Evolutionary conservation across 2,888 invertebrate genomes (phyloP).

Genomic region (Nasonovia ribisnigri): DNA sequence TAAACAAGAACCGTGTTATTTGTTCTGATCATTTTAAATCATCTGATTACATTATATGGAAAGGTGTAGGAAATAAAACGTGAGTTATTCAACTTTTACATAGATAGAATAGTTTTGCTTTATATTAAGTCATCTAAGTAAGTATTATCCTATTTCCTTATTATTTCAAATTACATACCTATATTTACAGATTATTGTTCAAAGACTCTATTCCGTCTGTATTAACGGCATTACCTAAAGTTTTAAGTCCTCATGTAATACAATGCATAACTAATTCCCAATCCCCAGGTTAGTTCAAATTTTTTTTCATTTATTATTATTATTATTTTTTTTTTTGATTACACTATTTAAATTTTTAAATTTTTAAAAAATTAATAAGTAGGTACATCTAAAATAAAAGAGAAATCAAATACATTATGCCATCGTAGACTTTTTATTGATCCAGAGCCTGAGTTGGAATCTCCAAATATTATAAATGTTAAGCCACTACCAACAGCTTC

Average conservation of each 20-base stretch:
- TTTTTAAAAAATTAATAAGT: neutral
- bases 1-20: too few species aligned
- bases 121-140: too few species aligned
- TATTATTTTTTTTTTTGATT: neutral
- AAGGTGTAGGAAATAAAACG: too few species aligned
- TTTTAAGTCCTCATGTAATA: neutral
- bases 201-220: neutral
- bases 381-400: neutral
- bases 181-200: neutral
- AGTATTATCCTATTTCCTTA: neutral
- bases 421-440: constrained; percentile 4
- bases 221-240: neutral
- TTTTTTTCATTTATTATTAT: neutral
- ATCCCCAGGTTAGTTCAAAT: neutral
- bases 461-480: constrained; percentile 2
- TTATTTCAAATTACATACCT: neutral
- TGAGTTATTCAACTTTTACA: too few species aligned
- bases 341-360: neutral
- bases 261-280: neutral
- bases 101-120: too few species aligned
- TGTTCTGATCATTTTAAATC: too few species aligned
- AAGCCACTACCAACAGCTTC: constrained; percentile 12
- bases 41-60: too few species aligned
- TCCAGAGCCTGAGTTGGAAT: neutral
- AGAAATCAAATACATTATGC: neutral